Evolutionary conservation across 2,797 vertebrate genomes (phyloP).

Genomic region (Poecilia picta): DNA sequence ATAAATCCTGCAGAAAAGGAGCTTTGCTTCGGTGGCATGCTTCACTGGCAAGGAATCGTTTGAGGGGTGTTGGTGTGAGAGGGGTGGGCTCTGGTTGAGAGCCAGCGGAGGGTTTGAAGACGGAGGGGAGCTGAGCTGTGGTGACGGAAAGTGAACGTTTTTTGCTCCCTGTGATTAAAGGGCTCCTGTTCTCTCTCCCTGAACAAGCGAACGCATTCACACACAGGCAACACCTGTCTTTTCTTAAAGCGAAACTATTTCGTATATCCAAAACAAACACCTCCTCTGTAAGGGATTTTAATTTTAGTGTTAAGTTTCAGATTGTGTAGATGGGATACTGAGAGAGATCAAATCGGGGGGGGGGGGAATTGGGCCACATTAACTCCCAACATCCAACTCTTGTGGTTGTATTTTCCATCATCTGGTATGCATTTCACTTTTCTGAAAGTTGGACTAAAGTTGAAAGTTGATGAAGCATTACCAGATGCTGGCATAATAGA

Average conservation of each 20-base stretch:
- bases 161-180: conserved; percentile 65
- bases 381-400: background rate
- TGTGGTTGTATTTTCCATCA: background rate
- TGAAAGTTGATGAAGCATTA: background rate
- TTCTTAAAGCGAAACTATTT: background rate
- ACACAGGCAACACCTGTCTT: conserved; percentile 24
- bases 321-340: background rate
- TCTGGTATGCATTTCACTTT: conserved; percentile 1
- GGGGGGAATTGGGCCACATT: background rate
- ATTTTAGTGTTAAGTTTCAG: conserved; percentile 3
- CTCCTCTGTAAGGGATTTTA: background rate
- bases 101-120: conserved; percentile 36
- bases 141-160: conserved; percentile 64
- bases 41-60: conserved; percentile 67
- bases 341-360: background rate
- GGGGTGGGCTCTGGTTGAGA: conserved; percentile 27
- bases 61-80: conserved; percentile 20
- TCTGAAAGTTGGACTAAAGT: background rate
- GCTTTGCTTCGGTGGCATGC: conserved; percentile 74
- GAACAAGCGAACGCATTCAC: conserved; percentile 10
- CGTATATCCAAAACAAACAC: background rate
- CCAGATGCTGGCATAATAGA: background rate
- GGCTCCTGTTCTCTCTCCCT: conserved; percentile 46
- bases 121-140: conserved; percentile 42
- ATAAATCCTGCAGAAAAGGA: conserved; percentile 75